Conservation (phyloP, 2,797 vertebrate genomes). For the Cryptoprocta ferox region DNA sequence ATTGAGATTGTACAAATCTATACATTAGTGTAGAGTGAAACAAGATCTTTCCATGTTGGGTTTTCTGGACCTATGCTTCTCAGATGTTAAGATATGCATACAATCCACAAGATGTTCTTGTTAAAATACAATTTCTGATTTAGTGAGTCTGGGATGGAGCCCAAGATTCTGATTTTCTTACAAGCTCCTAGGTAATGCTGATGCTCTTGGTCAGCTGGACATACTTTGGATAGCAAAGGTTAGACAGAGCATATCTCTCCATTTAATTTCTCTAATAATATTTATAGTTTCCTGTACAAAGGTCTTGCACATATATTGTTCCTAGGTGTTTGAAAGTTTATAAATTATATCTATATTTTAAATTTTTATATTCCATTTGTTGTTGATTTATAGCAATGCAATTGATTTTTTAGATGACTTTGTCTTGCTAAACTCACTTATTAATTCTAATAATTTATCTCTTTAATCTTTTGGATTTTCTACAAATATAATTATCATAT, state of each 20-base stretch:
- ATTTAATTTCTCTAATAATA: conserved; percentile 56
- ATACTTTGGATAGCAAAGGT: background rate
- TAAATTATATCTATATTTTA: conserved; percentile 68
- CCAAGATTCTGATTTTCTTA: conserved; percentile 20
- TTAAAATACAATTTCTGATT: conserved; percentile 26
- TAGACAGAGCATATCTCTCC: background rate
- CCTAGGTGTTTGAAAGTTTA: conserved; percentile 63
- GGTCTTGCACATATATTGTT: conserved; percentile 58
- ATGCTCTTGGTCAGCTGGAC: background rate
- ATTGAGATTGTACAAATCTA: background rate
- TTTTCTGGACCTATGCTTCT: background rate
- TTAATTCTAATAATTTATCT: conserved; percentile 63
- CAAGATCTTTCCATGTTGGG: background rate
- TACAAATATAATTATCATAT: conserved; percentile 67
- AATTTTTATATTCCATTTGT: conserved; percentile 65
- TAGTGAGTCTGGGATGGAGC: background rate
- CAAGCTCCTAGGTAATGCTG: background rate
- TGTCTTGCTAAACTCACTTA: conserved; percentile 61
- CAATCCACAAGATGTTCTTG: background rate
- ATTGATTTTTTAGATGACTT: conserved; percentile 65
- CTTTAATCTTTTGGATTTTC: conserved; percentile 60
- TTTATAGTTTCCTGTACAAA: conserved; percentile 70
- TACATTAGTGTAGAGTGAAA: background rate
- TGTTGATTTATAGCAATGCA: conserved; percentile 67
- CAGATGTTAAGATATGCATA: background rate